Conservation (phyloP, 2,797 vertebrate genomes). For the Tangara arthus region DNA sequence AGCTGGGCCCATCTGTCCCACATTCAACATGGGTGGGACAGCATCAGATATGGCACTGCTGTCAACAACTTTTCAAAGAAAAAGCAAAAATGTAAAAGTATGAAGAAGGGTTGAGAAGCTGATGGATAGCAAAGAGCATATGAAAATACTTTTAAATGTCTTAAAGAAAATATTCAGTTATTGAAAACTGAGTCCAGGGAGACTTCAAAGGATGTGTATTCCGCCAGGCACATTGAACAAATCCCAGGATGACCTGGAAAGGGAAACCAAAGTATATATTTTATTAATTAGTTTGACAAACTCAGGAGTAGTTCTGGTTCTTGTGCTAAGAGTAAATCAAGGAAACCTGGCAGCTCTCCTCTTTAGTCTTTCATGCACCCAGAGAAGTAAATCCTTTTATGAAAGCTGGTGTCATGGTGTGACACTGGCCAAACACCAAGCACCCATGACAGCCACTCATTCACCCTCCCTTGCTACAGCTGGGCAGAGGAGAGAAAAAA, state of each 20-base stretch:
- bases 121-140: neutral
- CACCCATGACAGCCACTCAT: neutral
- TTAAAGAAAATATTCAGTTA: neutral
- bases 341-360: neutral
- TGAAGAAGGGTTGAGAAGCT: fast-evolving
- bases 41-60: neutral
- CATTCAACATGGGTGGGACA: neutral
- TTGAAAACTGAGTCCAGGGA: neutral
- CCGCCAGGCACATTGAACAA: neutral
- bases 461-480: neutral
- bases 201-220: neutral
- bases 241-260: neutral
- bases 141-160: neutral
- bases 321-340: neutral
- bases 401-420: neutral
- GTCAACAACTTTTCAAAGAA: neutral
- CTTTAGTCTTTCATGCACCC: neutral
- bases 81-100: neutral
- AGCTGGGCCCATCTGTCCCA: neutral
- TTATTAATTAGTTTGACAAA: neutral
- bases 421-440: neutral
- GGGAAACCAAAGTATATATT: neutral
- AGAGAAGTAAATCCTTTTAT: neutral
- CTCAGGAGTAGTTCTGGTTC: neutral
- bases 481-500: neutral